These are phyloP conservation scores for Reinhardtius hippoglossoides DNA, from an alignment of 2,113 vertebrate species.

Conservation along the genomic window DNA sequence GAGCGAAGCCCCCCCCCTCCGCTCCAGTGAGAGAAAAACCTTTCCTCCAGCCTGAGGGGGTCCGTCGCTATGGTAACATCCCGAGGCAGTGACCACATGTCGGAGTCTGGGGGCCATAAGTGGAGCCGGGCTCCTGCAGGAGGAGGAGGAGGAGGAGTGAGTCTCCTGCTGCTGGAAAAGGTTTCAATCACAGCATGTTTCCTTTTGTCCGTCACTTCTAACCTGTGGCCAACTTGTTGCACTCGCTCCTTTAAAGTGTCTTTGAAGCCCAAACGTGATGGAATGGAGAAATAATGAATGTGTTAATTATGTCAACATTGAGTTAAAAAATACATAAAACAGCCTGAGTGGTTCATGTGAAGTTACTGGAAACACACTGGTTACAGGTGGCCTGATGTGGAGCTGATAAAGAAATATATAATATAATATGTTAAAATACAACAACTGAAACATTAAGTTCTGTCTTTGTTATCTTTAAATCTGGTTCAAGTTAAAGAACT, in stretches of 20 bases:
- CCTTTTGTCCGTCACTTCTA: conserved; percentile 30
- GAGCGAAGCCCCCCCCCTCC: conserved; percentile 8
- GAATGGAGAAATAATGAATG: not conserved
- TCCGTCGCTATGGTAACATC: conserved; percentile 77
- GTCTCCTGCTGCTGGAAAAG: conserved; percentile 58
- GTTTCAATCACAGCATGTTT: conserved; percentile 28
- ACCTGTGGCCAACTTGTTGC: conserved; percentile 65
- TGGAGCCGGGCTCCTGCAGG: conserved; percentile 39
- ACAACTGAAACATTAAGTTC: too few species aligned
- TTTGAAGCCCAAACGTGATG: not conserved
- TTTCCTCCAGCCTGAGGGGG: conserved; percentile 64
- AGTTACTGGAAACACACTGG: too few species aligned
- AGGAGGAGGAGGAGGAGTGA: conserved; percentile 37
- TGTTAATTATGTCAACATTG: not conserved
- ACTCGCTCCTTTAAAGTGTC: not conserved
- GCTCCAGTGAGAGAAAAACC: not conserved
- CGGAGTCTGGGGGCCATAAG: conserved; percentile 71
- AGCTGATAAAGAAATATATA: too few species aligned
- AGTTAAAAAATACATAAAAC: not conserved
- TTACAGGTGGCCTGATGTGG: too few species aligned
- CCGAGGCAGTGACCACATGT: conserved; percentile 82
- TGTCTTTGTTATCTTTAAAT: too few species aligned
- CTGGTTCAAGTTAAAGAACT: too few species aligned
- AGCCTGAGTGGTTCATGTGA: not conserved
- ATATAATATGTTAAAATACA: too few species aligned